phyloP scores from a whole-genome alignment of 1,140 invertebrate genomes.

The Conus ventricosus region DNA sequence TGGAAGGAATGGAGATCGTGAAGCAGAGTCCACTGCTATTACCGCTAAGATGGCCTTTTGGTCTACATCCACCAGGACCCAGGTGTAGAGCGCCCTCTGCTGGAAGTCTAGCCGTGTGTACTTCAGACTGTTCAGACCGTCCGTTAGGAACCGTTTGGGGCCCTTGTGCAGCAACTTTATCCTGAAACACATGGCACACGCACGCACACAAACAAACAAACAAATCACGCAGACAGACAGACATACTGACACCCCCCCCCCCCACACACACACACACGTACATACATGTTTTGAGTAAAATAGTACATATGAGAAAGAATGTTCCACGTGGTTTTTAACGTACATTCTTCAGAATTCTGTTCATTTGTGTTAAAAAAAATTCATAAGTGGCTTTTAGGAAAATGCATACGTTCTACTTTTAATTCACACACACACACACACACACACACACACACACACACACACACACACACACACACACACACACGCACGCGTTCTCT shows the following conservation, averaged over 20 bases:
- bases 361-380: too few relatives aligned
- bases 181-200: constrained; percentile 9
- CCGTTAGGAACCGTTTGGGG: constrained; percentile 21
- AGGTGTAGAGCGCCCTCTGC: constrained; percentile 11
- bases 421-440: too few relatives aligned
- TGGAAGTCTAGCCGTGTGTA: constrained; percentile 3
- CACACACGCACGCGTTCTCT: too few relatives aligned
- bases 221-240: neutral
- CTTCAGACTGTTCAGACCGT: constrained; percentile 31
- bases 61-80: constrained; percentile 24
- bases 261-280: neutral
- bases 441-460: too few relatives aligned
- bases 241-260: neutral
- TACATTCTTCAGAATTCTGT: too few relatives aligned
- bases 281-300: too few relatives aligned
- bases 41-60: constrained; percentile 25
- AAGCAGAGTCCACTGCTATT: neutral
- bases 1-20: too few relatives aligned
- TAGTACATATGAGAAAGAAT: too few relatives aligned
- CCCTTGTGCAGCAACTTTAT: constrained; percentile 27
- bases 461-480: too few relatives aligned
- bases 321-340: too few relatives aligned
- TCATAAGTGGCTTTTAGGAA: too few relatives aligned
- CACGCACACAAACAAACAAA: neutral
- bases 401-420: too few relatives aligned